These are phyloP conservation scores for Enteromius mattozi DNA, from an alignment of 2,797 vertebrate species.

Conservation along the genomic window DNA sequence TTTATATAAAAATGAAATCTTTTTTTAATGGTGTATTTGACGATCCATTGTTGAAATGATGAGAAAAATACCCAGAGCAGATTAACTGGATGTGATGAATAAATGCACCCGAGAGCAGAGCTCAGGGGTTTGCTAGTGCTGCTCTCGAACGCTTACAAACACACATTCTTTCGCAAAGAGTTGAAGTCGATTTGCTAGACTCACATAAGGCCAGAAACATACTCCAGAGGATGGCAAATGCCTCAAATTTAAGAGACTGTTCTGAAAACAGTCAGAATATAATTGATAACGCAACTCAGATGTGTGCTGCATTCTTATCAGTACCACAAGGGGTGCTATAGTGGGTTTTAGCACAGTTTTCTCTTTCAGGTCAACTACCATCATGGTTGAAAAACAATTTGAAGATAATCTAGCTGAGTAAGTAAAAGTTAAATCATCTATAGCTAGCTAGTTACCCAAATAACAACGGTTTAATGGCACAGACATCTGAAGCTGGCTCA, in stretches of 20 bases:
- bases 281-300: background rate
- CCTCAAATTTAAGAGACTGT: background rate
- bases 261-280: background rate
- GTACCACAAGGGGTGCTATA: background rate
- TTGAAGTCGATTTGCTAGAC: conserved; percentile 18
- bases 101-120: conserved; percentile 21
- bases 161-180: conserved; percentile 29
- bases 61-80: conserved; percentile 72
- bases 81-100: conserved; percentile 44
- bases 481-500: background rate
- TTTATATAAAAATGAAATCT: conserved; percentile 78
- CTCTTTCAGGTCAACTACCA: background rate
- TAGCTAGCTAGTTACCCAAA: background rate
- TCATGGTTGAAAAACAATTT: background rate
- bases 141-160: conserved; percentile 3
- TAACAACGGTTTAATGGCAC: background rate
- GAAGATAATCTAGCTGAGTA: background rate
- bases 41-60: conserved; percentile 79
- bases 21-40: conserved; percentile 83
- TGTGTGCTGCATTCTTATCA: background rate
- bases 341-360: background rate
- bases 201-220: conserved; percentile 11
- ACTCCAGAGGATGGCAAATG: background rate
- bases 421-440: background rate
- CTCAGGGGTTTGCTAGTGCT: conserved; percentile 38